These are phyloP conservation scores for Erebia ligea DNA, from an alignment of 2,888 invertebrate genomes.

Conservation along the genomic window DNA sequence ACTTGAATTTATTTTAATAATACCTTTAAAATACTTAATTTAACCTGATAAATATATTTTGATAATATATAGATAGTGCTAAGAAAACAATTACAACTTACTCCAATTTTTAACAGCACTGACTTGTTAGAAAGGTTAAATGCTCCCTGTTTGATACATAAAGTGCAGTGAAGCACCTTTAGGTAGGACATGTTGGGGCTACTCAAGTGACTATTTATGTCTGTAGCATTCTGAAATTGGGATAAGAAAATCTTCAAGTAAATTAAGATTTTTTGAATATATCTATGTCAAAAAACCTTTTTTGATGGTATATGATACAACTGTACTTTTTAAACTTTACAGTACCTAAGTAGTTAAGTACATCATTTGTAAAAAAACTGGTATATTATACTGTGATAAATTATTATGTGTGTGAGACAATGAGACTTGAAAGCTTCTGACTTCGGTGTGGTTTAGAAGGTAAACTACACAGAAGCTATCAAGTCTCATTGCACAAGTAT, in stretches of 20 bases:
- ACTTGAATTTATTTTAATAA: too few relatives aligned
- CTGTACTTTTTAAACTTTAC: too few relatives aligned
- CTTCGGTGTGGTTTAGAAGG: not conserved
- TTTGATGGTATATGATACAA: too few relatives aligned
- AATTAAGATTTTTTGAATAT: not conserved
- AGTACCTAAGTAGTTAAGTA: too few relatives aligned
- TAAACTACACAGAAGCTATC: not conserved
- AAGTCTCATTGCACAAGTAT: too few relatives aligned
- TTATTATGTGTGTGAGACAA: too few relatives aligned
- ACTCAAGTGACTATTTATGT: conserved; percentile 46
- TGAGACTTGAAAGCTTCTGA: too few relatives aligned
- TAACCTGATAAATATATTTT: not conserved
- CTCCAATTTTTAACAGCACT: conserved; percentile 64
- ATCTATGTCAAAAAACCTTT: too few relatives aligned
- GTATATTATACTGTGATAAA: too few relatives aligned
- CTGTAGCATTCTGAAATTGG: conserved; percentile 71
- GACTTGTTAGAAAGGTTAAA: conserved; percentile 59
- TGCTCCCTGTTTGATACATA: conserved; percentile 65
- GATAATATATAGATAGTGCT: not conserved
- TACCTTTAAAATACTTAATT: too few relatives aligned
- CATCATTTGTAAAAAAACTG: too few relatives aligned
- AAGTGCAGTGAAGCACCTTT: conserved; percentile 69
- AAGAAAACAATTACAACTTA: conserved; percentile 49
- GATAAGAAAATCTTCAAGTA: not conserved
- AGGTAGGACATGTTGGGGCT: conserved; percentile 65